phyloP scores from a whole-genome alignment of 2,888 invertebrate species.

The Netelia inedita region DNA sequence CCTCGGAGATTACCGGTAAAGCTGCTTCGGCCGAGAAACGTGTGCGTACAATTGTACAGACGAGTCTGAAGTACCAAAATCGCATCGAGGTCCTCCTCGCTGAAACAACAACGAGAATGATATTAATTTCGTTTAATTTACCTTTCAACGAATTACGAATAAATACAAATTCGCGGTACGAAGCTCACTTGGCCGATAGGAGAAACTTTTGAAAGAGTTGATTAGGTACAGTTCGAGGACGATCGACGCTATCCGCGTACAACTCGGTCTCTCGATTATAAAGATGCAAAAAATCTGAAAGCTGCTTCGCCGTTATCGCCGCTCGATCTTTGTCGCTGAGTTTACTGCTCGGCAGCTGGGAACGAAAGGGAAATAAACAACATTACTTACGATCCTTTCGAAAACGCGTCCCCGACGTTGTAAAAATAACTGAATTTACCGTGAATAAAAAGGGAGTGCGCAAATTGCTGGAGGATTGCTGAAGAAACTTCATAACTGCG shows the following conservation, averaged over 20 bases:
- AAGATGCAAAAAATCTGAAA: constrained; percentile 93
- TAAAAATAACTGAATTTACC: constrained; percentile 81
- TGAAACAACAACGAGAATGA: constrained; percentile 80
- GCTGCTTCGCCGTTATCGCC: constrained; percentile 93
- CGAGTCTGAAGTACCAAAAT: constrained; percentile 88
- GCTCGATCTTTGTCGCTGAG: constrained; percentile 93
- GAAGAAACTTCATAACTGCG: constrained; percentile 91
- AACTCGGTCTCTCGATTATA: constrained; percentile 94
- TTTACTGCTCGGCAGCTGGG: constrained; percentile 90
- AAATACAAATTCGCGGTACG: not conserved
- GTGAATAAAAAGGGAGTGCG: constrained; percentile 89
- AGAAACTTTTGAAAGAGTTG: constrained; percentile 88
- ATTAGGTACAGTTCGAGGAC: constrained; percentile 87
- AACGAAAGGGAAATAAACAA: constrained; percentile 64
- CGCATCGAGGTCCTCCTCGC: constrained; percentile 91
- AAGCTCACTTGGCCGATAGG: constrained; percentile 86
- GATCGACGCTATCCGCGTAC: constrained; percentile 90
- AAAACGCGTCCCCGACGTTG: no score
- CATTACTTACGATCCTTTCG: not conserved
- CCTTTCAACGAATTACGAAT: no score
- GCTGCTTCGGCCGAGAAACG: constrained; percentile 88
- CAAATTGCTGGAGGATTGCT: constrained; percentile 90
- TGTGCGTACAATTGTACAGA: constrained; percentile 87
- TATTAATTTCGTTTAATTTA: no score
- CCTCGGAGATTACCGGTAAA: constrained; percentile 83